Percentiles rank a stretch among this genome's conserved stretches.
Conservation (phyloP, 2,113 vertebrate genomes). For the Paedocypris sp. region DNA sequence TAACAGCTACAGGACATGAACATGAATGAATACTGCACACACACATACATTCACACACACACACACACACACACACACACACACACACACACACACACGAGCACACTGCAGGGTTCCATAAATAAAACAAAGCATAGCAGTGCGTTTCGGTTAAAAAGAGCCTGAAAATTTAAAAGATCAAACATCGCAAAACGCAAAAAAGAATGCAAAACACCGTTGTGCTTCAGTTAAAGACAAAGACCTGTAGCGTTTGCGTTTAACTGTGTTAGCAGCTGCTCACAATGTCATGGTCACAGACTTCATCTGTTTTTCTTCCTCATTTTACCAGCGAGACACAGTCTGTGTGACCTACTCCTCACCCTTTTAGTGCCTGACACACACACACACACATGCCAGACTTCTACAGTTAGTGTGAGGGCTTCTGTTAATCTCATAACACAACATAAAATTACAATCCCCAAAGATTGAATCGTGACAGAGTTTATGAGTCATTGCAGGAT, state of each 20-base stretch:
- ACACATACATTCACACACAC: not conserved
- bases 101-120: not conserved
- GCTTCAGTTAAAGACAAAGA: not conserved
- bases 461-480: conserved; percentile 12
- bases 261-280: conserved; percentile 20
- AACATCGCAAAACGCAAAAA: no score
- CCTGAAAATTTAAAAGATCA: no score
- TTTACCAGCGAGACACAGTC: not conserved
- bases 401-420: conserved; percentile 14
- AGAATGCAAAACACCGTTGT: no score
- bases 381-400: conserved; percentile 10
- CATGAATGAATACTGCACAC: not conserved
- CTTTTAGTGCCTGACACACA: conserved; percentile 5
- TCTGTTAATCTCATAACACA: conserved; percentile 23
- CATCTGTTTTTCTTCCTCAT: conserved; percentile 2
- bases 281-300: not conserved
- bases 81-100: not conserved
- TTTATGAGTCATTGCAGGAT: conserved; percentile 19
- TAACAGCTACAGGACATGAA: conserved; percentile 7
- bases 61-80: not conserved
- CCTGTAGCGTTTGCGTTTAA: not conserved
- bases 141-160: no score
- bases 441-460: not conserved
- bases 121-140: no score
- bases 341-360: conserved; percentile 18